Percentiles rank a stretch among this genome's conserved stretches.
These are phyloP conservation scores for Caenorhabditis japonica DNA, from an alignment of 2,888 invertebrate species.

Conservation along the genomic window DNA sequence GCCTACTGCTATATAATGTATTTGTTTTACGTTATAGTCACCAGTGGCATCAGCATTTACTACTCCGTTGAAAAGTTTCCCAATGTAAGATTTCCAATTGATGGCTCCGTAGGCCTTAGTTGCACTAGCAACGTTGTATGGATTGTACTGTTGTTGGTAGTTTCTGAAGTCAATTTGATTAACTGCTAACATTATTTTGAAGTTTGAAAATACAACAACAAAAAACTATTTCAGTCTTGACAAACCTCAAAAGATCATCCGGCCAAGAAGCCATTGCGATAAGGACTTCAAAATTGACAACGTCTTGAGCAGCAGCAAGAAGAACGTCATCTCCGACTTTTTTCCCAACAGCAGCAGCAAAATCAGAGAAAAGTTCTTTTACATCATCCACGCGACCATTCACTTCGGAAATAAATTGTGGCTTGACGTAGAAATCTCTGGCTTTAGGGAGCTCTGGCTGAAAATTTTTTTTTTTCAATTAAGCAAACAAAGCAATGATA, in stretches of 20 bases:
- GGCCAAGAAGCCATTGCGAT: constrained; percentile 68
- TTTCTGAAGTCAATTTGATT: constrained; percentile 54
- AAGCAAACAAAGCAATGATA: too few species aligned
- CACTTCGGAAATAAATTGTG: constrained; percentile 63
- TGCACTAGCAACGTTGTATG: constrained; percentile 58
- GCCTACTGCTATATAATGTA: too few species aligned
- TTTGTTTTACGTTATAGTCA: constrained; percentile 45
- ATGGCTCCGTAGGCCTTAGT: constrained; percentile 57
- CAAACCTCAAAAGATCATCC: constrained; percentile 60
- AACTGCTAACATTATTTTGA: background rate
- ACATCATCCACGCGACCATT: constrained; percentile 52
- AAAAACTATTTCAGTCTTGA: background rate
- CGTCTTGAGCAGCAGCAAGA: constrained; percentile 43
- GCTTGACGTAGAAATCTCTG: constrained; percentile 69
- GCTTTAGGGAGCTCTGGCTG: constrained; percentile 62
- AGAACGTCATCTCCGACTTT: constrained; percentile 24
- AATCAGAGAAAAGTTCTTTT: constrained; percentile 39
- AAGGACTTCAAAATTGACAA: constrained; percentile 56
- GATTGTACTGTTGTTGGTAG: constrained; percentile 71
- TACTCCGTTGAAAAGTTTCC: constrained; percentile 50
- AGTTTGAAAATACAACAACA: constrained; percentile 2
- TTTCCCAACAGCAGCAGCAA: constrained; percentile 43
- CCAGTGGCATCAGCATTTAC: background rate
- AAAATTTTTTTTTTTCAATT: constrained; percentile 3
- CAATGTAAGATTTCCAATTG: constrained; percentile 60